A percentile compares a stretch with the other conserved stretches of the same genome.
Evolutionary conservation across 2,797 vertebrate species (phyloP).

Genomic region (Malurus splendens): DNA sequence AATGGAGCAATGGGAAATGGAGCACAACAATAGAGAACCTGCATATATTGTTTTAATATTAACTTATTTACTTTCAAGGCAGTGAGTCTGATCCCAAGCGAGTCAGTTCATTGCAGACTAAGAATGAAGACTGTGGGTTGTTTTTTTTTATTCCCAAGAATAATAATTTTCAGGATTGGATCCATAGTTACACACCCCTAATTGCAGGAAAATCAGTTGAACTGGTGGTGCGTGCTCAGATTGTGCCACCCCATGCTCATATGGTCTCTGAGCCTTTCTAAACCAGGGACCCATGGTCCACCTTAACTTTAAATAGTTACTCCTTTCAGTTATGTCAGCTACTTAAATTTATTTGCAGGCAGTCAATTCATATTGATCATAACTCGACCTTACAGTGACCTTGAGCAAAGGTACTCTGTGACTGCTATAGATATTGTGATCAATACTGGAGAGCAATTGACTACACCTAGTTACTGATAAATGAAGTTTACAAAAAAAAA

Average conservation of each 20-base stretch:
- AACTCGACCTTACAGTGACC: conserved; percentile 81
- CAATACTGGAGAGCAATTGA: conserved; percentile 81
- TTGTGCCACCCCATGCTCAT: background rate
- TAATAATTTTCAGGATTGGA: background rate
- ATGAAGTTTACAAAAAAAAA: conserved; percentile 52
- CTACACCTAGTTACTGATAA: conserved; percentile 83
- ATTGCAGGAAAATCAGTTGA: background rate
- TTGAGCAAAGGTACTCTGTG: conserved; percentile 78
- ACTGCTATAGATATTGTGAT: conserved; percentile 84
- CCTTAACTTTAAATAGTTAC: conserved; percentile 78
- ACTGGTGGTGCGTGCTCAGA: background rate
- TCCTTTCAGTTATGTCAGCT: conserved; percentile 78
- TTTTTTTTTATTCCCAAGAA: background rate
- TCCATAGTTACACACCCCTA: background rate
- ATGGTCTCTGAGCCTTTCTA: conserved; percentile 12
- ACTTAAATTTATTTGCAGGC: conserved; percentile 84
- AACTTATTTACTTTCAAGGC: background rate
- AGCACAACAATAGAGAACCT: background rate
- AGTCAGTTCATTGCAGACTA: background rate
- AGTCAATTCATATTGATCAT: conserved; percentile 88
- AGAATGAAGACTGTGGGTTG: background rate
- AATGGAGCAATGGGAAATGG: background rate
- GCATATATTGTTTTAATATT: background rate
- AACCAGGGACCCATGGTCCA: conserved; percentile 61
- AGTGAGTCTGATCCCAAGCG: background rate